Base-by-base conservation (phyloP, 1,140 invertebrate species). In the Chlorops oryzae region DNA sequence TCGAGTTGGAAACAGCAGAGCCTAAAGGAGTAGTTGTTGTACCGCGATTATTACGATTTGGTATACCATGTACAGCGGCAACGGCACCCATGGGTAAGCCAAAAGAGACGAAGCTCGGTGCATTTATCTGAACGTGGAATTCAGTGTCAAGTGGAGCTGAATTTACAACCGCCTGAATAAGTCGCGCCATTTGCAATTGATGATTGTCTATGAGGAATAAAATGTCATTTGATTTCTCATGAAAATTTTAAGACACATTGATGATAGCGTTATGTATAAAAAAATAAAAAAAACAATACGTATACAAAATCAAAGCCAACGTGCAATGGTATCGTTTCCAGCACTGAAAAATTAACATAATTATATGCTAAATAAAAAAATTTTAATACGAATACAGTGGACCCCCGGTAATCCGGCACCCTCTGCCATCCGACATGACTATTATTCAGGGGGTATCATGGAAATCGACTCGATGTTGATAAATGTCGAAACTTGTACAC, bases 151-250 rank as follows among this genome's bases (percentile, higher is more conserved):
- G 43, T 21, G 52, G 58, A 18, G 60, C 60, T n/a, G 56, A 56
- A 43, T 62, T 65, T 2, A 74, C 70, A 23, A 79, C 76, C n/a
- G 79, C 78, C 46, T 82, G 80, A 56, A 85, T 78, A 2, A 86
- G 70, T 35, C 81, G 62, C 2, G 65, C 65, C 52, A 71, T 62
- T 22, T 66, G 70, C 28, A 60, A 45, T 39, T 73, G 70, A 6
- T 57, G 56, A 58, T 67, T 56, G 41, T 50, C 68, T 71, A 57
- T 18, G 55, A 59, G 13, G 39, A 23, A 38, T 38, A 38, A 38
- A 32, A 32, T 9, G 7, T 9, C 7, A 13, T 32, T 32, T 32
- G 7, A 32, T 32, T 32, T 32, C 27, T 9, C 7, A 32, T 32
- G 15, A 15, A 9, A 6, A 38, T 6, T n/a, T 5, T 6, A 9